Evolutionary conservation across 35 echinoderm and acorn worm genomes (phyloP).

Genomic region (Amphiura filiformis): DNA sequence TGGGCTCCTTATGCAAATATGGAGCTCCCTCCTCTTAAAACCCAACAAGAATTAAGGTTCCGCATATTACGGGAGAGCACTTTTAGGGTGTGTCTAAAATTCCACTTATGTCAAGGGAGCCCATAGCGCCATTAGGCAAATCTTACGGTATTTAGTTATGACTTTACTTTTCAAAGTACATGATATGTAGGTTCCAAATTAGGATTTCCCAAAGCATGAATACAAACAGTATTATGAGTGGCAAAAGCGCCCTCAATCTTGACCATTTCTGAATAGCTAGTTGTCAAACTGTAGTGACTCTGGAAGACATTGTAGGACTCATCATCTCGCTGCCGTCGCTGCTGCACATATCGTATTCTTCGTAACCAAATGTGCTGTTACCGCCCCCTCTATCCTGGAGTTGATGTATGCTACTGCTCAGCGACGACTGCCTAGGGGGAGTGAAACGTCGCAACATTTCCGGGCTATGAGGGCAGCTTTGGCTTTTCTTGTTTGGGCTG

Average conservation of each 20-base stretch:
- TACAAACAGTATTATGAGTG: neutral
- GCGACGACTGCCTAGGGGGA: conserved; percentile 24
- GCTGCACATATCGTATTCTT: conserved; percentile 31
- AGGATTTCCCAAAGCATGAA: neutral
- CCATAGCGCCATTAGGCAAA: no score
- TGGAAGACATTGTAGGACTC: conserved; percentile 66
- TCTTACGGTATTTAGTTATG: no score
- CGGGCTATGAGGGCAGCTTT: conserved; percentile 16
- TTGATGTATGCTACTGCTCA: conserved; percentile 24
- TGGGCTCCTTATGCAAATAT: no score
- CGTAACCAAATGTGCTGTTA: neutral
- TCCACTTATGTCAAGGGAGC: no score
- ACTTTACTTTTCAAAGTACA: neutral
- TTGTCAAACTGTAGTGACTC: conserved; percentile 59
- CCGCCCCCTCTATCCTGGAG: conserved; percentile 7
- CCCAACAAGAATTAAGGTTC: no score
- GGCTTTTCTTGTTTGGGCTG: conserved; percentile 67
- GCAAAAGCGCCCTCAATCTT: conserved; percentile 3
- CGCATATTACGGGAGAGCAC: no score
- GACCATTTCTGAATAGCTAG: conserved; percentile 6
- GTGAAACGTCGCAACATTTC: conserved; percentile 24
- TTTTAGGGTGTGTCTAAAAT: no score
- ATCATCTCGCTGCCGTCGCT: conserved; percentile 51
- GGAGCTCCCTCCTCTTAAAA: no score
- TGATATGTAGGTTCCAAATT: neutral